phyloP scores from a whole-genome alignment of 2,888 invertebrate genomes.

The Cryptocheilus praepositus region DNA sequence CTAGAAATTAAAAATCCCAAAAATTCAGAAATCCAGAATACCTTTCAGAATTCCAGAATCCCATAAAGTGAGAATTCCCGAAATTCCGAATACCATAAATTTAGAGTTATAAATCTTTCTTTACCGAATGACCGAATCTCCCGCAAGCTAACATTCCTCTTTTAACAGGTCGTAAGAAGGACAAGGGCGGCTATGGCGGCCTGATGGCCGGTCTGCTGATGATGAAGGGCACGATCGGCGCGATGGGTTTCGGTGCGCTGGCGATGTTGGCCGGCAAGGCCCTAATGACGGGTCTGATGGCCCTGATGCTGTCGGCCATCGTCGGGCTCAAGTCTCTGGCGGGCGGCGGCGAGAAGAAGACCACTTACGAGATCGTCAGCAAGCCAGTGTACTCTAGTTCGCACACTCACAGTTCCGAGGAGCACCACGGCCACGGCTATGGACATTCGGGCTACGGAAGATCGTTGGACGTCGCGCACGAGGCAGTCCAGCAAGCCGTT shows the following conservation, averaged over 20 bases:
- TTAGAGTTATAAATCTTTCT: too few species aligned
- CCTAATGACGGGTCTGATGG: constrained; percentile 87
- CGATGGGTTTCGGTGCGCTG: constrained; percentile 84
- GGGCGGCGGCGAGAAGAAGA: constrained; percentile 80
- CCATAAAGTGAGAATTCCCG: too few species aligned
- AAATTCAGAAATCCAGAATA: too few species aligned
- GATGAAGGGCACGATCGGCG: constrained; percentile 84
- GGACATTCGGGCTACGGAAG: constrained; percentile 77
- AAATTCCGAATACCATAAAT: too few species aligned
- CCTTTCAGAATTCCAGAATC: too few species aligned
- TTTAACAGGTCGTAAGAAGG: constrained; percentile 69
- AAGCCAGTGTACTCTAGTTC: constrained; percentile 86
- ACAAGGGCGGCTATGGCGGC: constrained; percentile 72
- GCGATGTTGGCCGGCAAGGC: constrained; percentile 90
- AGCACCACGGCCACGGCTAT: constrained; percentile 80
- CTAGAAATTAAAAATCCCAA: too few species aligned
- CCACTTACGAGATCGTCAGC: constrained; percentile 90
- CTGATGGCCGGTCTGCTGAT: constrained; percentile 76
- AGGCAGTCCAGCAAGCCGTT: constrained; percentile 69
- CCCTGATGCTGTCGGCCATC: constrained; percentile 85
- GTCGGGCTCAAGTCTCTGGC: constrained; percentile 85
- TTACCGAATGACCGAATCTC: too few species aligned
- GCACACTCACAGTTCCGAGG: constrained; percentile 81
- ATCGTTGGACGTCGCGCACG: constrained; percentile 75
- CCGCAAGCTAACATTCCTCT: not conserved